Evolutionary conservation across 2,888 invertebrate species (phyloP).

Genomic region (Villa cingulata): DNA sequence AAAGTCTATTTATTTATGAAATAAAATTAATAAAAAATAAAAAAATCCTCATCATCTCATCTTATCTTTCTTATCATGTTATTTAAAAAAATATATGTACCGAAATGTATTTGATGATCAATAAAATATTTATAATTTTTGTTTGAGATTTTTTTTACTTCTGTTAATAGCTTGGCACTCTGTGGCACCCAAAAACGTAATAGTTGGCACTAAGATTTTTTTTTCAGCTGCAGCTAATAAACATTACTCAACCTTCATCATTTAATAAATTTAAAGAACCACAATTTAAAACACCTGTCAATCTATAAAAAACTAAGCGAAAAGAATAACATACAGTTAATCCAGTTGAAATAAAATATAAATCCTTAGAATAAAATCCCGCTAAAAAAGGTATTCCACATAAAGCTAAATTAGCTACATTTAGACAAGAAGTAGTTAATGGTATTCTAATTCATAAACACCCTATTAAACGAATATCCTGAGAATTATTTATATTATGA

Average conservation of each 20-base stretch:
- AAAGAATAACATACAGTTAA: conserved; percentile 45
- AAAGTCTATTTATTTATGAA: too few species aligned
- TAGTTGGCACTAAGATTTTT: too few species aligned
- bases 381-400: conserved; percentile 50
- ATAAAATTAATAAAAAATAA: too few species aligned
- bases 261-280: conserved; percentile 37
- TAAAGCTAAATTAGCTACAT: conserved; percentile 45
- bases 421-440: conserved; percentile 41
- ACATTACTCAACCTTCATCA: conserved; percentile 39
- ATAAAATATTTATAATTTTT: too few species aligned
- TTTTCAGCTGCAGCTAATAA: too few species aligned
- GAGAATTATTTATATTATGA: conserved; percentile 47
- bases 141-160: too few species aligned
- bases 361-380: conserved; percentile 52
- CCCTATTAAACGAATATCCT: conserved; percentile 54
- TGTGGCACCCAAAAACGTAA: too few species aligned
- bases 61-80: too few species aligned
- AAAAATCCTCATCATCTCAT: too few species aligned
- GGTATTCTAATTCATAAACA: conserved; percentile 39
- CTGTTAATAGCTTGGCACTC: too few species aligned
- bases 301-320: conserved; percentile 43
- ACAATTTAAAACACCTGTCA: conserved; percentile 38
- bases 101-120: too few species aligned
- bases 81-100: too few species aligned
- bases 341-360: conserved; percentile 42